Conservation (phyloP, 2,888 invertebrate species). For the Girardia tigrina region DNA sequence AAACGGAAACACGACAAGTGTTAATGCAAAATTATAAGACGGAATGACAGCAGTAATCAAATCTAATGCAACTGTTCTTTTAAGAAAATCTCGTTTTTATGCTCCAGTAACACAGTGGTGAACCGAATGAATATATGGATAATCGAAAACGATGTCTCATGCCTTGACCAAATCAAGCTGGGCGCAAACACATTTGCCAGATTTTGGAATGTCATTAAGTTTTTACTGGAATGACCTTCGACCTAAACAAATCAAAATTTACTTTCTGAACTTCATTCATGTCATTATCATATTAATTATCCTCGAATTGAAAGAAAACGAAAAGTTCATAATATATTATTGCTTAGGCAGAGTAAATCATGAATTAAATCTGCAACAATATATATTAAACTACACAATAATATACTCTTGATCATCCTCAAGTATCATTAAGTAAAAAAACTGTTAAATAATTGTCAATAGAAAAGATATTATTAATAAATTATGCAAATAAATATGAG, state of each 20-base stretch:
- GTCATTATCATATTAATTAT: too few species aligned
- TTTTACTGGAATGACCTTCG: constrained; percentile 76
- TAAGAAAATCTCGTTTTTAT: neutral
- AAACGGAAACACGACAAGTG: constrained; percentile 5
- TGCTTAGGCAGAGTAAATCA: too few species aligned
- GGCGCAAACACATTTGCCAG: constrained; percentile 94
- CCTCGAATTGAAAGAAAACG: too few species aligned
- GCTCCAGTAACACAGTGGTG: neutral
- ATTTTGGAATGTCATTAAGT: constrained; percentile 89
- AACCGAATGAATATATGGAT: neutral
- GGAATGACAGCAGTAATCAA: neutral
- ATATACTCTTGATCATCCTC: too few species aligned
- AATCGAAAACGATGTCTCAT: constrained; percentile 66
- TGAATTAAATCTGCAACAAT: too few species aligned
- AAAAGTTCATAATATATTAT: too few species aligned
- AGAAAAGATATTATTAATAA: too few species aligned
- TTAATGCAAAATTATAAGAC: neutral
- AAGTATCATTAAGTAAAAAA: too few species aligned
- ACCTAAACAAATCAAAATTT: neutral
- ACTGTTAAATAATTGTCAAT: too few species aligned
- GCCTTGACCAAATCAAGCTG: constrained; percentile 76
- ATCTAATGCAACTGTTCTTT: neutral
- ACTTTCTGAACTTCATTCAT: too few species aligned
- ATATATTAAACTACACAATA: too few species aligned
- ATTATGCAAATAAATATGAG: too few species aligned